Percentiles rank a stretch among this genome's conserved stretches.
These are phyloP conservation scores for Butorides virescens DNA, from an alignment of 2,113 vertebrate genomes.

Conservation along the genomic window DNA sequence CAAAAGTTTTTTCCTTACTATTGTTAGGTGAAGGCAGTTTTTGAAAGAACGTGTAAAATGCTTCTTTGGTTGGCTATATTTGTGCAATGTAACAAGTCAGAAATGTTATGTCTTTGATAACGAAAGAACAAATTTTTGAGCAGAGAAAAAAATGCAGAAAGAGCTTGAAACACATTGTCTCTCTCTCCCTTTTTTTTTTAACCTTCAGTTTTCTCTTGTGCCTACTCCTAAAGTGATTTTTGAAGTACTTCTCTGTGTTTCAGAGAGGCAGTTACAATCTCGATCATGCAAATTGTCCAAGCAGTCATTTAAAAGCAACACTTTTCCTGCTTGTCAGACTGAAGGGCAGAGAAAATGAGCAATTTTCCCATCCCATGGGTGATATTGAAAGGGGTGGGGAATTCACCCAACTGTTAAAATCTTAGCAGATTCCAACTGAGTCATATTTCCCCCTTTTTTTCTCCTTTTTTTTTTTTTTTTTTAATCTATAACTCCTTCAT, in stretches of 20 bases:
- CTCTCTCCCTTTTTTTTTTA: neutral
- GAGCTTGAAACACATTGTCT: neutral
- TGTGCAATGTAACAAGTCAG: neutral
- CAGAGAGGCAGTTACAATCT: neutral
- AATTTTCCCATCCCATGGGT: neutral
- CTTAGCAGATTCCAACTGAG: neutral
- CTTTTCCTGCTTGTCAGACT: neutral
- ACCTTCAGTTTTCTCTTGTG: neutral
- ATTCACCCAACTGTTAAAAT: neutral
- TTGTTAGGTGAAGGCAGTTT: neutral
- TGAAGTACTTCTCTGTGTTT: neutral
- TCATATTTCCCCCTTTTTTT: neutral
- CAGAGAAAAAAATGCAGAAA: neutral
- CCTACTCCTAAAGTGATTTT: neutral
- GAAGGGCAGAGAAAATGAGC: constrained; percentile 11
- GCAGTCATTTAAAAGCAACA: neutral
- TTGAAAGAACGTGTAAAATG: neutral
- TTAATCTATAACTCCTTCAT: neutral
- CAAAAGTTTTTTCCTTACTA: neutral
- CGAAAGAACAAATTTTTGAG: neutral
- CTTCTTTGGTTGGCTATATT: neutral
- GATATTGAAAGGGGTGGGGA: neutral
- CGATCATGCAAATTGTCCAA: constrained; percentile 21
- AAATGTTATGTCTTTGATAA: neutral
- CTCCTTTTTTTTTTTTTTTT: neutral